phyloP scores from a whole-genome alignment of 2,113 vertebrate genomes.

The Hipposideros armiger region DNA sequence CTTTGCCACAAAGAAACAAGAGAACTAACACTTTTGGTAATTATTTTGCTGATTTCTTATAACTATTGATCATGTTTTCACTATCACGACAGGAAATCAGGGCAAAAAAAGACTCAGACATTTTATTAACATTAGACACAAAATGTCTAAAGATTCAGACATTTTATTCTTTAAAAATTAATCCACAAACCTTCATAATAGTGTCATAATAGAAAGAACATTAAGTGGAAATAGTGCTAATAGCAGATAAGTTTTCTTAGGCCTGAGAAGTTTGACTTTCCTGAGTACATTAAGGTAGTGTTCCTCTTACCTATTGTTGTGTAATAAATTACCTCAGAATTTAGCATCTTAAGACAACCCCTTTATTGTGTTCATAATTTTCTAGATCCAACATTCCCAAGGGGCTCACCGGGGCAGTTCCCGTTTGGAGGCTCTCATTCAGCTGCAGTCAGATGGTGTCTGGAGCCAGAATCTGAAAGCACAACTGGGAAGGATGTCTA shows the following conservation, averaged over 20 bases:
- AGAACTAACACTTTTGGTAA: constrained; percentile 36
- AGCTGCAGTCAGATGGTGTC: background rate
- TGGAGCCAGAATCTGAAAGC: background rate
- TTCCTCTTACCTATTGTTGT: background rate
- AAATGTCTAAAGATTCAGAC: constrained; percentile 24
- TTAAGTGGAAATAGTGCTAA: background rate
- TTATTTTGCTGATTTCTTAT: constrained; percentile 50
- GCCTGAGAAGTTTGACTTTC: background rate
- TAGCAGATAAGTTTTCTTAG: background rate
- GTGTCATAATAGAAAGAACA: background rate
- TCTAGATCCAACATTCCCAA: background rate
- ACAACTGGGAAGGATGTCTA: background rate
- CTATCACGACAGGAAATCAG: background rate
- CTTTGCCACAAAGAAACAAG: constrained; percentile 35
- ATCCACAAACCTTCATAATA: background rate
- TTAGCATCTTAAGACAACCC: background rate
- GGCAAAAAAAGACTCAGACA: background rate
- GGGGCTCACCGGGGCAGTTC: background rate
- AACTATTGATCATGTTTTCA: background rate
- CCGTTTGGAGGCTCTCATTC: background rate
- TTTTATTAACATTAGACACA: background rate
- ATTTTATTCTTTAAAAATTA: constrained; percentile 57
- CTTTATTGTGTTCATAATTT: background rate
- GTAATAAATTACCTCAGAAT: background rate
- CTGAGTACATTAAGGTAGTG: background rate